A percentile compares a stretch with the other conserved stretches of the same genome.
phyloP scores from a whole-genome alignment of 2,113 vertebrate species.

The Thymallus thymallus region DNA sequence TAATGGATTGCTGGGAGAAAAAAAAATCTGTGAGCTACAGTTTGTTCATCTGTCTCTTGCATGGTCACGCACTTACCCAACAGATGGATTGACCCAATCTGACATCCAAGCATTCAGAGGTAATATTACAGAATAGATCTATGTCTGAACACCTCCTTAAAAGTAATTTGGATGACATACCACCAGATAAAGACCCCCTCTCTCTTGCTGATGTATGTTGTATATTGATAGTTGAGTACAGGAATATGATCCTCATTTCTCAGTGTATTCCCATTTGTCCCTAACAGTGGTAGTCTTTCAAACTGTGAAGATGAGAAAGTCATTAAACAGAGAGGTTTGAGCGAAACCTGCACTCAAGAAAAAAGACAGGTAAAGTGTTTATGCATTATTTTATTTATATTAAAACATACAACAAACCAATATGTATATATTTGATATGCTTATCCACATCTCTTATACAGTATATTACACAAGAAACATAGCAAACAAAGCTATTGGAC shows the following conservation, averaged over 20 bases:
- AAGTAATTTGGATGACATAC: conserved; percentile 34
- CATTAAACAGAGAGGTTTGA: background rate
- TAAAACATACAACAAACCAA: background rate
- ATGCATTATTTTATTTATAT: background rate
- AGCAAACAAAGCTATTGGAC: conserved; percentile 26
- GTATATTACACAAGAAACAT: too few species aligned
- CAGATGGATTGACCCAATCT: conserved; percentile 27
- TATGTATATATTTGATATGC: too few species aligned
- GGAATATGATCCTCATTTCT: conserved; percentile 36
- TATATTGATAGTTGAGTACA: conserved; percentile 5
- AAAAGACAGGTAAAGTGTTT: conserved; percentile 23
- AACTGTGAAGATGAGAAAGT: conserved; percentile 1
- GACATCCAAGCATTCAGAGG: conserved; percentile 18
- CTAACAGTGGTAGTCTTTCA: background rate
- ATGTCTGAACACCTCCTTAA: conserved; percentile 31
- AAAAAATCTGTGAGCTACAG: conserved; percentile 19
- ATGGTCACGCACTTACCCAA: conserved; percentile 20
- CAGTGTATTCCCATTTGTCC: conserved; percentile 21
- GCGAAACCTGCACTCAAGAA: conserved; percentile 6
- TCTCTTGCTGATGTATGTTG: conserved; percentile 36
- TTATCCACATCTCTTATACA: too few species aligned
- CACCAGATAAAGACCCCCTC: conserved; percentile 35
- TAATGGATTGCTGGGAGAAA: conserved; percentile 36
- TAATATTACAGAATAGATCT: conserved; percentile 32
- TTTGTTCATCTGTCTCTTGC: conserved; percentile 31